Percentiles rank a stretch among this genome's conserved stretches.
These are phyloP conservation scores for Sceliomorpha sp. DNA, from an alignment of 2,888 invertebrate genomes.

Conservation along the genomic window DNA sequence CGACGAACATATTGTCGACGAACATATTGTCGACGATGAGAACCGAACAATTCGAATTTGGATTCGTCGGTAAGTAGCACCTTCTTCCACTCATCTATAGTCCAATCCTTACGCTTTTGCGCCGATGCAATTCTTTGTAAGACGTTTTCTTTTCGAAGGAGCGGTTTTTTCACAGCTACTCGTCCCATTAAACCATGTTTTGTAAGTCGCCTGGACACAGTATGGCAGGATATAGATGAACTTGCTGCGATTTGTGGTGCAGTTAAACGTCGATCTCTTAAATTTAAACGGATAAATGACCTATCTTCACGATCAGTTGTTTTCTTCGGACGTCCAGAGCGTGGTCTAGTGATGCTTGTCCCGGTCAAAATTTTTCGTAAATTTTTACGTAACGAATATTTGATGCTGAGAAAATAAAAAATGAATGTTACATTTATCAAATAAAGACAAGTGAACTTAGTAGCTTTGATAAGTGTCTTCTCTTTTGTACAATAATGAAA, in stretches of 20 bases:
- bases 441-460: no score
- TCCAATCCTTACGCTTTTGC: conserved; percentile 39
- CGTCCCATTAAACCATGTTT: conserved; percentile 40
- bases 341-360: conserved; percentile 5
- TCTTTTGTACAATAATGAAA: no score
- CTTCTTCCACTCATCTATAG: conserved; percentile 42
- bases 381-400: no score
- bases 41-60: conserved; percentile 54
- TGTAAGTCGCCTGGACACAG: conserved; percentile 14
- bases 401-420: no score
- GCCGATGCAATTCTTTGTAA: conserved; percentile 44
- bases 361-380: no score
- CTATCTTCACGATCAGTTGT: background rate
- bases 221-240: conserved; percentile 2
- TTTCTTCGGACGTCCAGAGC: no score
- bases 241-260: conserved; percentile 9
- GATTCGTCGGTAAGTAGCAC: conserved; percentile 53
- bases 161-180: conserved; percentile 27
- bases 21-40: conserved; percentile 25
- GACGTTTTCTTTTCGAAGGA: conserved; percentile 26
- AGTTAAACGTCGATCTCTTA: conserved; percentile 1
- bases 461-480: no score
- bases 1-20: conserved; percentile 34
- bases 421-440: no score
- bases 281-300: background rate